Conservation (phyloP, 2,797 vertebrate species). For the Pelobates cultripes region DNA sequence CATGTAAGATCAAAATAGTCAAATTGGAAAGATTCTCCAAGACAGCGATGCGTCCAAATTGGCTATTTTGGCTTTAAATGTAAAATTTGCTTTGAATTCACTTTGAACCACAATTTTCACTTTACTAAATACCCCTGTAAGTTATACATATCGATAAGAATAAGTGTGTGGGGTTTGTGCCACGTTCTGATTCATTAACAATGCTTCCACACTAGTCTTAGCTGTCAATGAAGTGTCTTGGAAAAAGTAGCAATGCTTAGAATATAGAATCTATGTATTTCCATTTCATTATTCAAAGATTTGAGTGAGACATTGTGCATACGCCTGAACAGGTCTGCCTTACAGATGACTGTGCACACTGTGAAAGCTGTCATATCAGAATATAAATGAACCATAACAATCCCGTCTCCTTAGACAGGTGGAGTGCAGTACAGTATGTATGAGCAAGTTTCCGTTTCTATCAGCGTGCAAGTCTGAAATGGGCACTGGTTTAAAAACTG, state of each 20-base stretch:
- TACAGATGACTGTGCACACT: slow-evolving; percentile 8
- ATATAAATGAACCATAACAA: slow-evolving; percentile 21
- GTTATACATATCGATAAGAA: too few relatives aligned
- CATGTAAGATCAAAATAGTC: too few relatives aligned
- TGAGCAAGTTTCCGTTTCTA: background rate
- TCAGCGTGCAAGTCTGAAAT: background rate
- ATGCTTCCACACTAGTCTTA: background rate
- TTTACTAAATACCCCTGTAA: too few relatives aligned
- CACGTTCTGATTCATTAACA: background rate
- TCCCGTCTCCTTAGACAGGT: slow-evolving; percentile 5
- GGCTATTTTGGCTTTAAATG: too few relatives aligned
- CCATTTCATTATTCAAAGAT: slow-evolving; percentile 21
- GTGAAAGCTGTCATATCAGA: slow-evolving; percentile 31
- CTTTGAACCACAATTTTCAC: too few relatives aligned
- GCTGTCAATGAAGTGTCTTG: slow-evolving; percentile 29
- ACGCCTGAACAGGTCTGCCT: slow-evolving; percentile 10
- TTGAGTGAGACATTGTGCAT: background rate
- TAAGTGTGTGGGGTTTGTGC: too few relatives aligned
- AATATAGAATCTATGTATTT: slow-evolving; percentile 14
- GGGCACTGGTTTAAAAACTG: background rate
- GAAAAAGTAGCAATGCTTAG: slow-evolving; percentile 14
- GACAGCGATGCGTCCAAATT: too few relatives aligned
- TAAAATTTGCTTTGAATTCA: too few relatives aligned
- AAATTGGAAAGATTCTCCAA: too few relatives aligned
- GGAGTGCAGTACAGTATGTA: background rate